Conservation (phyloP, 2,888 invertebrate species). For the Hermodice carunculata region DNA sequence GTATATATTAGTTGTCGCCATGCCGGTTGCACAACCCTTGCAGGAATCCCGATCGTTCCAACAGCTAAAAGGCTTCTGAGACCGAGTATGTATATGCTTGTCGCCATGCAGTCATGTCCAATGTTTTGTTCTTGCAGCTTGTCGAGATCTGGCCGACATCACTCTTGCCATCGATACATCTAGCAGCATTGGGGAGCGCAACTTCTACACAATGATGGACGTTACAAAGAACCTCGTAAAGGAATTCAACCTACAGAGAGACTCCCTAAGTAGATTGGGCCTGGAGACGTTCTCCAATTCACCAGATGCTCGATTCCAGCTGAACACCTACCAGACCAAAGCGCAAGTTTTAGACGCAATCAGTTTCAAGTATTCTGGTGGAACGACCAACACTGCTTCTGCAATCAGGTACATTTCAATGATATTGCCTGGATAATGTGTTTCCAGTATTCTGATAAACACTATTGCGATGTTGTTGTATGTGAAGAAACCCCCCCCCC, state of each 20-base stretch:
- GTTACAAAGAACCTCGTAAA: slow-evolving; percentile 30
- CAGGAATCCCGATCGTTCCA: too few species aligned
- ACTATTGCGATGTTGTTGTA: too few species aligned
- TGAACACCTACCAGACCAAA: slow-evolving; percentile 13
- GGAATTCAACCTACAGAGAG: slow-evolving; percentile 36
- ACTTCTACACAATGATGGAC: slow-evolving; percentile 33
- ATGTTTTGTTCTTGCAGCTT: slow-evolving; percentile 17
- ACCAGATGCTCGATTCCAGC: slow-evolving; percentile 23
- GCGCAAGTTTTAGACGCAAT: slow-evolving; percentile 25
- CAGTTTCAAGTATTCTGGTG: slow-evolving; percentile 21
- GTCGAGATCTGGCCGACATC: slow-evolving; percentile 33
- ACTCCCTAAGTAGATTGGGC: too few species aligned
- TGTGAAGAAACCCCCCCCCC: too few species aligned
- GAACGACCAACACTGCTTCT: slow-evolving; percentile 15
- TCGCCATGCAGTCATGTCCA: too few species aligned
- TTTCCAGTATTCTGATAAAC: too few species aligned
- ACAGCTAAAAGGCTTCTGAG: too few species aligned
- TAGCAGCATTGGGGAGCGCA: slow-evolving; percentile 26
- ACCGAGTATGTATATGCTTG: too few species aligned
- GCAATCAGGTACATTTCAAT: too few species aligned
- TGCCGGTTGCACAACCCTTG: too few species aligned
- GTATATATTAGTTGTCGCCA: too few species aligned
- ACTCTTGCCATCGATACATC: slow-evolving; percentile 37
- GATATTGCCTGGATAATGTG: too few species aligned
- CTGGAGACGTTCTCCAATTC: slow-evolving; percentile 27